Conservation (phyloP, 2,888 invertebrate genomes). For the Seira ritae region DNA sequence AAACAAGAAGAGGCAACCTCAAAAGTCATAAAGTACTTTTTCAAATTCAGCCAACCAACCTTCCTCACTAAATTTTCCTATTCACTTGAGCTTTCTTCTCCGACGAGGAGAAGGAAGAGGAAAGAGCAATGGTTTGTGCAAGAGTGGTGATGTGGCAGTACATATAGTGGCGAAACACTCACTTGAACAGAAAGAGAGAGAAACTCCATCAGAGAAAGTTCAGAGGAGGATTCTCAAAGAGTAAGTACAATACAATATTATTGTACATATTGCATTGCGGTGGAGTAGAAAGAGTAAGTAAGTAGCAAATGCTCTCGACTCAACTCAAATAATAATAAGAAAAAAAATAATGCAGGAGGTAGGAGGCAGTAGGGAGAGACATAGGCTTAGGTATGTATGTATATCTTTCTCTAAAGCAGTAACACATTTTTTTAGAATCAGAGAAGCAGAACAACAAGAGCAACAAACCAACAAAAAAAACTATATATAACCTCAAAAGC, state of each 20-base stretch:
- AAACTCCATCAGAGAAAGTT: constrained; percentile 30
- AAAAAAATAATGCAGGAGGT: not conserved
- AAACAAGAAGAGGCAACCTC: constrained; percentile 34
- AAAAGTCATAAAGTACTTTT: constrained; percentile 57
- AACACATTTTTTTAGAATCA: too few species aligned
- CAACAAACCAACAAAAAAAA: constrained; percentile 22
- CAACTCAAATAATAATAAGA: constrained; percentile 21
- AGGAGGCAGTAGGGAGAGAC: not conserved
- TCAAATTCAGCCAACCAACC: constrained; percentile 61
- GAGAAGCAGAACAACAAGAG: not conserved
- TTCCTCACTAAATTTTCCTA: constrained; percentile 49
- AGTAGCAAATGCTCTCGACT: constrained; percentile 15
- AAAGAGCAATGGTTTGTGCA: constrained; percentile 10
- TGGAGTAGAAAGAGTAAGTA: constrained; percentile 13
- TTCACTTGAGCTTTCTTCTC: constrained; percentile 20
- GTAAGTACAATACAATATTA: too few species aligned
- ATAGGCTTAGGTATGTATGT: too few species aligned
- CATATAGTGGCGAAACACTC: constrained; percentile 34
- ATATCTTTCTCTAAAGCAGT: too few species aligned
- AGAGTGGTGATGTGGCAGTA: not conserved
- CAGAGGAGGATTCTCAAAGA: too few species aligned
- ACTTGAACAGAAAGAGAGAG: too few species aligned
- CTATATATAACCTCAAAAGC: constrained; percentile 34
- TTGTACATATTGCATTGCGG: too few species aligned
- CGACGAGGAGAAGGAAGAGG: not conserved